phyloP scores from a whole-genome alignment of 2,888 invertebrate species.

The Cryptus viduatorius region DNA sequence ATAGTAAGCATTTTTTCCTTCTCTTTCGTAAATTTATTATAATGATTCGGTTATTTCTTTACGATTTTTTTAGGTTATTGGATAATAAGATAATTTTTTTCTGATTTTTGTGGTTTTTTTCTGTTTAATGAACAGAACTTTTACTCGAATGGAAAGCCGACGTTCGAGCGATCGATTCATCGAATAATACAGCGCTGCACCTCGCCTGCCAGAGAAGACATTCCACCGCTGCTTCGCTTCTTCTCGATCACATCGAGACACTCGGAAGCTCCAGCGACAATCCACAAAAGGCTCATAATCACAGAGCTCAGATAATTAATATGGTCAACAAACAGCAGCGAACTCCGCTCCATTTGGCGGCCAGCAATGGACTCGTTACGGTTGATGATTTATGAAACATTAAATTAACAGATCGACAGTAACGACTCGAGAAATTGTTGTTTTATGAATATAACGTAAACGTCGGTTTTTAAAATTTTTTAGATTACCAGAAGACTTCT shows the following conservation, averaged over 20 bases:
- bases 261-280: conserved; percentile 68
- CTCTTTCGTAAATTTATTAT: background rate
- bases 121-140: conserved; percentile 84
- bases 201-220: conserved; percentile 87
- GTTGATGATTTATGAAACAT: conserved; percentile 73
- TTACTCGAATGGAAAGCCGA: conserved; percentile 86
- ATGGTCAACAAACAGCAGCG: conserved; percentile 86
- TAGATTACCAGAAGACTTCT: conserved; percentile 87
- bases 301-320: conserved; percentile 84
- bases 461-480: background rate
- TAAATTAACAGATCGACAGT: background rate
- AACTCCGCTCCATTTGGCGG: conserved; percentile 88
- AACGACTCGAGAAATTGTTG: background rate
- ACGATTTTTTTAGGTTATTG: background rate
- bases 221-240: conserved; percentile 86
- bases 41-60: background rate
- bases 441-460: background rate
- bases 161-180: conserved; percentile 85
- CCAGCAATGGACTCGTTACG: conserved; percentile 87
- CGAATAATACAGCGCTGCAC: conserved; percentile 88
- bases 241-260: conserved; percentile 86
- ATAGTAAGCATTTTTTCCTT: background rate
- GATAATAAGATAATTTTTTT: background rate
- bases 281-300: conserved; percentile 68
- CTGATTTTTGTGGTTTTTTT: conserved; percentile 21